These are phyloP conservation scores for Glareola pratincola DNA, from an alignment of 2,113 vertebrate genomes.

Conservation along the genomic window DNA sequence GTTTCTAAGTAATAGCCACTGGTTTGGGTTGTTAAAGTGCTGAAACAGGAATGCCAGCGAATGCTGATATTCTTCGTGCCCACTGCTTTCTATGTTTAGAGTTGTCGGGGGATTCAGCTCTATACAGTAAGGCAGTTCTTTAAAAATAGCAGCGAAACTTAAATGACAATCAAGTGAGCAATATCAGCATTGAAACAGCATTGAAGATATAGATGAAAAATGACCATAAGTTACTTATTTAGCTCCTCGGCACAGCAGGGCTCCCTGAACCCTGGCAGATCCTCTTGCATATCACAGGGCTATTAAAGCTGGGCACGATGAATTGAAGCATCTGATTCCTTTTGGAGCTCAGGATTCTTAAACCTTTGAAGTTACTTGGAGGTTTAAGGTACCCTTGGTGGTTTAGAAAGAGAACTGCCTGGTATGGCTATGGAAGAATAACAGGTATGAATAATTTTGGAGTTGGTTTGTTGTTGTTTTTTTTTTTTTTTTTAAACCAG, in stretches of 20 bases:
- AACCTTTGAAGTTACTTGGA: background rate
- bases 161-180: background rate
- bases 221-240: background rate
- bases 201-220: background rate
- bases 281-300: background rate
- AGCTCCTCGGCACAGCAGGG: background rate
- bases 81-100: background rate
- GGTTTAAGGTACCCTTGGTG: background rate
- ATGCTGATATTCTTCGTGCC: accelerated
- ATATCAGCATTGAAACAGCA: accelerated
- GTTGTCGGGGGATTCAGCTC: background rate
- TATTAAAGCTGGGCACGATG: accelerated
- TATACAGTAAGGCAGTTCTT: background rate
- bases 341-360: background rate
- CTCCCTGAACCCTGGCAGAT: background rate
- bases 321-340: background rate
- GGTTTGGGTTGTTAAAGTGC: accelerated
- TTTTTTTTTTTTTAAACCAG: background rate
- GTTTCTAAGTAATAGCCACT: background rate
- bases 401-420: background rate
- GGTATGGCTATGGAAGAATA: background rate
- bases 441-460: accelerated
- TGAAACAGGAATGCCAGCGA: accelerated
- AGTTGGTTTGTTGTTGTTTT: too few species aligned
- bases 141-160: background rate